phyloP scores from a whole-genome alignment of 2,888 invertebrate genomes.

The Aphidius colemani region DNA sequence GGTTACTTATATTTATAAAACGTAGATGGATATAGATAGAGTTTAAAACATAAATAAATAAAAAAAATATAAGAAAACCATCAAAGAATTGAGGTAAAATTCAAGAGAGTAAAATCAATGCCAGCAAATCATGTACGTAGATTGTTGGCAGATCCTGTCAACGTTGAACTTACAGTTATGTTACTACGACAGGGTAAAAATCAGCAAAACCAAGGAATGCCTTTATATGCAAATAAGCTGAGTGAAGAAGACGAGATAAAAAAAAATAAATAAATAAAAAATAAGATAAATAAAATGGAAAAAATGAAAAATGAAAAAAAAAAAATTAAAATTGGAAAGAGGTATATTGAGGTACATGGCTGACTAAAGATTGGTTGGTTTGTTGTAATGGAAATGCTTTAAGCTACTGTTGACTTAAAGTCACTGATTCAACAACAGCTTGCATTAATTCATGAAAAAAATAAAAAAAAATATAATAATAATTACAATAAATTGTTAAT shows the following conservation, averaged over 20 bases:
- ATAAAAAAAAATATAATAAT: no score
- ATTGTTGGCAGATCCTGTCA: constrained; percentile 60
- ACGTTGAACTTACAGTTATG: constrained; percentile 58
- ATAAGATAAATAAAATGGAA: no score
- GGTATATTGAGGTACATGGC: not conserved
- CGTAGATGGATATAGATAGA: constrained; percentile 34
- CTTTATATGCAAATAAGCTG: constrained; percentile 59
- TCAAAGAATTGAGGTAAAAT: no score
- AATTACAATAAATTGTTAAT: no score
- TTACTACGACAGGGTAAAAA: constrained; percentile 47
- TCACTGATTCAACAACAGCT: no score
- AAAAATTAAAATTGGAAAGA: no score
- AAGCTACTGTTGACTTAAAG: no score
- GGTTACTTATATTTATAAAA: constrained; percentile 5
- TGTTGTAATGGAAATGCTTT: no score
- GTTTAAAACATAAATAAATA: constrained; percentile 32
- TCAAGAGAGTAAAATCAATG: constrained; percentile 32
- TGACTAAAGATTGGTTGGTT: not conserved
- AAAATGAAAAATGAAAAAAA: no score
- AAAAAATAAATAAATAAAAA: no score
- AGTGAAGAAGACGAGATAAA: constrained; percentile 17
- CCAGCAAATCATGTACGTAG: constrained; percentile 57
- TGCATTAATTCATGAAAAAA: no score
- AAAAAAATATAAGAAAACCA: no score
- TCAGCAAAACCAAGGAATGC: constrained; percentile 55